Conservation (phyloP, 1,140 invertebrate genomes). For the Trichoplusia ni region DNA sequence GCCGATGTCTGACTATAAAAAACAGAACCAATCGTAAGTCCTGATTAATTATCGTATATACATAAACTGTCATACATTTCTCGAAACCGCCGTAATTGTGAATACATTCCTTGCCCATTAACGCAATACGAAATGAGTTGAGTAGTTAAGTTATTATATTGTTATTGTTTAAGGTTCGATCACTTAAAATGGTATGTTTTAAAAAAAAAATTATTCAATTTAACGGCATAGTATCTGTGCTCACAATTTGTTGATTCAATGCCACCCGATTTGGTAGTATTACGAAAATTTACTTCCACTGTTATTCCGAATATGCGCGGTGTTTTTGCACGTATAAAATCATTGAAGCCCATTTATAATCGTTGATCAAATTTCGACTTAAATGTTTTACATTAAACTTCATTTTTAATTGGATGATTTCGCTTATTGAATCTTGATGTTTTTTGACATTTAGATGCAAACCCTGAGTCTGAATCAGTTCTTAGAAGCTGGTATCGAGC, state of each 20-base stretch:
- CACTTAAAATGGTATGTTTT: conserved; percentile 29
- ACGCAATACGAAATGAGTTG: conserved; percentile 27
- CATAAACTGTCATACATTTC: neutral
- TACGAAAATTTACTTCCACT: conserved; percentile 26
- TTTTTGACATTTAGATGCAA: conserved; percentile 21
- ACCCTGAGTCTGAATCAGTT: conserved; percentile 11
- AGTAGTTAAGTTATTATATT: conserved; percentile 51
- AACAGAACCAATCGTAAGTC: conserved; percentile 13
- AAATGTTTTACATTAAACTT: neutral
- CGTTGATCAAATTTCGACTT: neutral
- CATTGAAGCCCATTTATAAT: neutral
- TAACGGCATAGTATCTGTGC: conserved; percentile 21
- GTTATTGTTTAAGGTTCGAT: conserved; percentile 35
- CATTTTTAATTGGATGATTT: neutral
- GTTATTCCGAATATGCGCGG: conserved; percentile 6
- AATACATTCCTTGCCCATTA: conserved; percentile 41
- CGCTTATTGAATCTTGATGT: conserved; percentile 1
- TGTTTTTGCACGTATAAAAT: conserved; percentile 17
- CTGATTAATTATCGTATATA: conserved; percentile 27
- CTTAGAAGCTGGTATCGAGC: conserved; percentile 14
- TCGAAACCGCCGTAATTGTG: conserved; percentile 22
- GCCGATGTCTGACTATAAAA: neutral
- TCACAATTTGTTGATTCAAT: conserved; percentile 25
- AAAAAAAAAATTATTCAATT: conserved; percentile 35
- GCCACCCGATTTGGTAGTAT: conserved; percentile 22